These are phyloP conservation scores for Mionectes olivaceus DNA, from an alignment of 2,797 vertebrate species.

Conservation along the genomic window DNA sequence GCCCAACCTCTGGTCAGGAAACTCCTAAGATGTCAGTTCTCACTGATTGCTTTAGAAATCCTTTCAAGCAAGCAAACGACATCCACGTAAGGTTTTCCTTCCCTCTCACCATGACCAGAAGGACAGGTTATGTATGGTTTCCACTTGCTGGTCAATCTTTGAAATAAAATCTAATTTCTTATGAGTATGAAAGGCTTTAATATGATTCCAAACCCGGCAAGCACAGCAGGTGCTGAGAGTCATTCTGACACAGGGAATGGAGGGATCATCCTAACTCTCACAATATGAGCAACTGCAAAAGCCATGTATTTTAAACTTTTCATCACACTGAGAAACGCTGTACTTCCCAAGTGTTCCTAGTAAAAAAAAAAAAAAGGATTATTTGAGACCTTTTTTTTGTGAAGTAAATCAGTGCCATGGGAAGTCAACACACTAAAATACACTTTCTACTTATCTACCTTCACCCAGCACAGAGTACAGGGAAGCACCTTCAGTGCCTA, in stretches of 20 bases:
- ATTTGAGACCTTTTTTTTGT: background rate
- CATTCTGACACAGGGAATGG: rapidly evolving
- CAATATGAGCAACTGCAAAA: background rate
- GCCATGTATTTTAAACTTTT: background rate
- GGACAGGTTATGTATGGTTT: background rate
- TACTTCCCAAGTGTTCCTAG: background rate
- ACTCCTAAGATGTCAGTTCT: background rate
- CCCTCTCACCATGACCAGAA: background rate
- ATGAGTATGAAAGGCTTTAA: background rate
- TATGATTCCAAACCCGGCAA: background rate
- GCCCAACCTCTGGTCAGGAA: background rate
- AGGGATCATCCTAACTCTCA: rapidly evolving
- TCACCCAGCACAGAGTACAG: background rate
- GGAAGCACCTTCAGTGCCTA: background rate
- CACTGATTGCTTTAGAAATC: background rate
- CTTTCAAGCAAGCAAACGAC: background rate
- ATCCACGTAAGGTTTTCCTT: background rate
- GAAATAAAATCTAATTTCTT: background rate
- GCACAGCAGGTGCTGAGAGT: background rate
- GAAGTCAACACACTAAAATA: background rate
- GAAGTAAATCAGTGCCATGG: background rate
- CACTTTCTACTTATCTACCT: background rate
- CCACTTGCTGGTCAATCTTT: background rate
- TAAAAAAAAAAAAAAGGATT: background rate
- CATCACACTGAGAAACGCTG: background rate